Percentiles rank a stretch among this genome's conserved stretches.
Conservation (phyloP, 2,113 vertebrate genomes). For the Chaetorhynchus papuensis region DNA sequence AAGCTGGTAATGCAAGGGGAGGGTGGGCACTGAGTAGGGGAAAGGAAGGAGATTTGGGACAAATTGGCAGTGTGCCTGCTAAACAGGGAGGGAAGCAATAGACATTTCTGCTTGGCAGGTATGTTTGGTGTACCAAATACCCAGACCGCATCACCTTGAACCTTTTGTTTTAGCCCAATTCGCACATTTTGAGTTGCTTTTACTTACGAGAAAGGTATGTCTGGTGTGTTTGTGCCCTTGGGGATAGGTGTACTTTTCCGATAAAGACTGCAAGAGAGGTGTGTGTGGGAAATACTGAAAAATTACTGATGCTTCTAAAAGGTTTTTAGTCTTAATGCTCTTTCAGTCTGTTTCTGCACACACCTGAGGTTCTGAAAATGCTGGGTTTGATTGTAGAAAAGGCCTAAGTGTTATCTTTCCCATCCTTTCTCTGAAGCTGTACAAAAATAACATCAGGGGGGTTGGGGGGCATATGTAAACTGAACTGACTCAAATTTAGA, state of each 20-base stretch:
- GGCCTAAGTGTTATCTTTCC: background rate
- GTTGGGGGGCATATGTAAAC: background rate
- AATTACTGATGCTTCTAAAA: conserved; percentile 13
- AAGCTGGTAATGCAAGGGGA: background rate
- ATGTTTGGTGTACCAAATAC: background rate
- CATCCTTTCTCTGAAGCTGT: background rate
- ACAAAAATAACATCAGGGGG: background rate
- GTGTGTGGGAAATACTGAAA: conserved; percentile 1
- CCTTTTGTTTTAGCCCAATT: background rate
- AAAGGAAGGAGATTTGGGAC: background rate
- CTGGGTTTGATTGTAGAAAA: background rate
- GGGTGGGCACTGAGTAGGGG: rapidly evolving
- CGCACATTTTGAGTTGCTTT: background rate
- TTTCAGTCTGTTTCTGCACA: background rate
- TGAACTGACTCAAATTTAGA: background rate
- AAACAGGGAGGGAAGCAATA: background rate
- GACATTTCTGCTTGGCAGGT: background rate
- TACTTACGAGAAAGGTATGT: background rate
- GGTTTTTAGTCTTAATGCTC: conserved; percentile 18
- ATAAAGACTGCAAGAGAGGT: background rate
- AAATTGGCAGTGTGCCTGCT: background rate
- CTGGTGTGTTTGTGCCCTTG: background rate
- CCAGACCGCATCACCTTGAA: background rate
- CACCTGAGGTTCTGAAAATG: background rate
- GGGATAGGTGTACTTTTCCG: background rate